Evolutionary conservation across 2,888 invertebrate genomes (phyloP), one percentile per base, ranked within the genome.

Genomic region (Campoplex capitator): DNA sequence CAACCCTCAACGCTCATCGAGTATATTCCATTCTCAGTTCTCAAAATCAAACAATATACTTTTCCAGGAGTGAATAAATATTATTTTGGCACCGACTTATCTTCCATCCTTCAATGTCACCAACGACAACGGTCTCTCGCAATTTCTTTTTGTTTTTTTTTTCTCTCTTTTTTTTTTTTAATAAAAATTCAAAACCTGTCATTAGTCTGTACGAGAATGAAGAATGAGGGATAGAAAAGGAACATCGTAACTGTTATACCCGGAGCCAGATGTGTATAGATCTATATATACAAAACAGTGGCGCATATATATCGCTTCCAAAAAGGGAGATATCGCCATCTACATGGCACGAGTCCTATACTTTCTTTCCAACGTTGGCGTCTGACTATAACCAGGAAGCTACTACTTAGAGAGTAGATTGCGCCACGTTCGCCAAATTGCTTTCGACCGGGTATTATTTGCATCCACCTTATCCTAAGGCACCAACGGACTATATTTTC

Each of bases 371-470:
- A 68, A 82, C 75, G 54, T 65, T 87, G 84, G 74, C 87, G 89
- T 79, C 90, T 88, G 90, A 90, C 90, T 87, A 90, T 89, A 91
- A 89, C 89, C 86, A 80, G 87, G 83, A 84, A 88, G 88, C 88
- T 88, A 90, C 90, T 89, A 90, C 90, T 91, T 90, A 88, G 88
- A 71, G 81, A 88, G 90, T 90, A 91, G 92, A 93, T 92, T 92
- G 92, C 91, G 90, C 88, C 89, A 89, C 89, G 89, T 89, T 88
- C 86, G 89, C 90, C 91, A 93, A 93, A 93, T 93, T 93, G 93
- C 92, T 92, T 92, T 92, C 91, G 87, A 87, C 87, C 87, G 90
- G 90, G 90, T 87, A 92, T 90, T 93, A 92, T 91, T 92, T 93
- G 91, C 91, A 91, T 91, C 89, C 89, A 85, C 84, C 28, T 88